Conservation (phyloP, 2,113 vertebrate genomes). For the Alaudala cheleensis region DNA sequence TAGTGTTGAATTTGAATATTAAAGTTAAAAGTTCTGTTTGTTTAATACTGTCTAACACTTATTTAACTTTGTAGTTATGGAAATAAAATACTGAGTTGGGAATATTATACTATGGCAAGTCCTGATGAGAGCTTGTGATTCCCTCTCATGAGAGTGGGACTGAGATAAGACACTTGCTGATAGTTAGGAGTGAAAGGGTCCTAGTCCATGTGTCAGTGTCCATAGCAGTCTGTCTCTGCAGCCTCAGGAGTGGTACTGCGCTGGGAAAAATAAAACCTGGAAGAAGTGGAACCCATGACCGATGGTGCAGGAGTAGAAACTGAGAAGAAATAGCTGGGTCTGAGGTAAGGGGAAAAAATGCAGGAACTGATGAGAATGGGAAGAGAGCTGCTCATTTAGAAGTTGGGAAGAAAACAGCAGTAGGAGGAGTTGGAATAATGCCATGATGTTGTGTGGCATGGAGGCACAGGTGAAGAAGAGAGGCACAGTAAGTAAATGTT, state of each 20-base stretch:
- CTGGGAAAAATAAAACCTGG: background rate
- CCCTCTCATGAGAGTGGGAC: background rate
- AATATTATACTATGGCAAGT: background rate
- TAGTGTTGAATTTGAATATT: conserved; percentile 75
- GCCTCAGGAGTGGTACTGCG: background rate
- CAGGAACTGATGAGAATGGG: background rate
- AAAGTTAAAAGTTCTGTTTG: conserved; percentile 76
- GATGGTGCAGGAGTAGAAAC: background rate
- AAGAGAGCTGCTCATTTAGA: background rate
- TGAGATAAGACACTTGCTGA: background rate
- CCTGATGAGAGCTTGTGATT: background rate
- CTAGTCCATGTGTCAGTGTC: background rate
- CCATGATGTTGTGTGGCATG: background rate
- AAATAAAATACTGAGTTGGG: background rate
- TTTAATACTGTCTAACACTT: conserved; percentile 61
- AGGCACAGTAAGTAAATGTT: background rate
- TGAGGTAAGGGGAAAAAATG: background rate
- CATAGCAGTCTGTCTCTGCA: background rate
- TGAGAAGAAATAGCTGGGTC: background rate
- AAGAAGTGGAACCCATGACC: background rate
- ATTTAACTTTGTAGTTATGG: background rate
- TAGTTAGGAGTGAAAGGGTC: background rate
- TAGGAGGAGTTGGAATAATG: background rate
- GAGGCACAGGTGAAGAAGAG: background rate
- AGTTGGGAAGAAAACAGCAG: background rate